phyloP scores from a whole-genome alignment of 2,888 invertebrate species.

The Harpalus rufipes region DNA sequence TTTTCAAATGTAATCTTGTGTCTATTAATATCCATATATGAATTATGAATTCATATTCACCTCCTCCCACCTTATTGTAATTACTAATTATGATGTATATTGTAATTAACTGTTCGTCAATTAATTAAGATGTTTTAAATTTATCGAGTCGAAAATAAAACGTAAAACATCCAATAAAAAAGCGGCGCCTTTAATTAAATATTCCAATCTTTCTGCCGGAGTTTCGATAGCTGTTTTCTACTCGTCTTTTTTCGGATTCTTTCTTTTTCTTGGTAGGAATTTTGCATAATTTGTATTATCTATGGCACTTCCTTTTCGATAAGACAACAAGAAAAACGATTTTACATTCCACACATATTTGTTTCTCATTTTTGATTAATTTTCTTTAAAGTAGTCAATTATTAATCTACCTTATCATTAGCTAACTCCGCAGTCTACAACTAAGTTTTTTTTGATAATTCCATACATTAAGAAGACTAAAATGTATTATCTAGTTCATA shows the following conservation, averaged over 20 bases:
- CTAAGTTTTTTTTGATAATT: no score
- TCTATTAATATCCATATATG: slow-evolving; percentile 36
- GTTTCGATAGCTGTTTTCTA: slow-evolving; percentile 15
- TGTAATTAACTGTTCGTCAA: slow-evolving; percentile 60
- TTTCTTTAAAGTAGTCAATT: not conserved
- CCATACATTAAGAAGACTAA: no score
- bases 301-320: slow-evolving; percentile 12
- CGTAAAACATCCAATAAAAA: slow-evolving; percentile 52
- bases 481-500: no score
- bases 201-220: slow-evolving; percentile 44
- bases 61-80: slow-evolving; percentile 42
- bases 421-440: no score
- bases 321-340: not conserved
- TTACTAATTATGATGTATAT: slow-evolving; percentile 64
- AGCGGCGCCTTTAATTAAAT: slow-evolving; percentile 56
- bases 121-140: slow-evolving; percentile 64
- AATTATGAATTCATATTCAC: slow-evolving; percentile 50
- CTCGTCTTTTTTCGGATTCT: not conserved
- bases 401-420: no score
- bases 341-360: not conserved
- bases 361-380: not conserved
- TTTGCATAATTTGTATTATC: slow-evolving; percentile 21
- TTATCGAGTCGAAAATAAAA: slow-evolving; percentile 59
- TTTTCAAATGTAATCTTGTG: not conserved
- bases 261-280: not conserved